Base-by-base conservation (phyloP, 2,797 vertebrate species). In the Syngnathus rostellatus region DNA sequence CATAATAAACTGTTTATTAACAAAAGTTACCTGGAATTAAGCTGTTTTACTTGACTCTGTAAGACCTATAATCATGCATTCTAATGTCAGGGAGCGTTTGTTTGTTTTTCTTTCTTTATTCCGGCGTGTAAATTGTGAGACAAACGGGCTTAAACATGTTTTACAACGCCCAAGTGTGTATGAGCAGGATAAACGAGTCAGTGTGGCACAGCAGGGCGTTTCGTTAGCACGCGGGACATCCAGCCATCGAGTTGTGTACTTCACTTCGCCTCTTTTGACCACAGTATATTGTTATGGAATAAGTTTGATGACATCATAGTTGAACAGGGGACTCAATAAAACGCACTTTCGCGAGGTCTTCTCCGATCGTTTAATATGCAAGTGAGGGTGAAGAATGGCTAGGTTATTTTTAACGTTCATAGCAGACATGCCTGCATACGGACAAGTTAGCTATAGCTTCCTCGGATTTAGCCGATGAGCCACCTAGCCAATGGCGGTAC, bases 401-500 rank as follows among this genome's bases (percentile, higher is more conserved):
- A 38, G 21, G 21, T 23, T 62, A 25, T 63, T 19, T 16, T 7
- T 38, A 6, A 39, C n/a, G 46, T 39, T 45, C 38, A 58, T 12
- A 8, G 38, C 5, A 51, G 21, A 23, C 62, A 72, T 71, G 53
- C 43, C 59, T 5, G 16, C 50, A n/a, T 63, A 37, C 38, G 57
- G 69, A 57, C 75, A 72, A 31, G 66, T 77, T 72, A 61, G 41
- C 5, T 31, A 7, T 40, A 64, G 45, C 62, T 19, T 17, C 3
- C 3, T 53, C n/a, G 8, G n/a, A 53, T 53, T 59, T 83, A 83
- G 84, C 82, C 65, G 57, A 39, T 66, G 58, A 54, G 70, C 55
- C 71, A 75, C 68, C 72, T 77, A 74, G 79, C 77, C 80, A 75
- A 62, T 57, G 46, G 45, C 68, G 50, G 66, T 59, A 72, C 65